A percentile compares a stretch with the other conserved stretches of the same genome.
phyloP scores from a whole-genome alignment of 2,113 vertebrate genomes.

The Vombatus ursinus region DNA sequence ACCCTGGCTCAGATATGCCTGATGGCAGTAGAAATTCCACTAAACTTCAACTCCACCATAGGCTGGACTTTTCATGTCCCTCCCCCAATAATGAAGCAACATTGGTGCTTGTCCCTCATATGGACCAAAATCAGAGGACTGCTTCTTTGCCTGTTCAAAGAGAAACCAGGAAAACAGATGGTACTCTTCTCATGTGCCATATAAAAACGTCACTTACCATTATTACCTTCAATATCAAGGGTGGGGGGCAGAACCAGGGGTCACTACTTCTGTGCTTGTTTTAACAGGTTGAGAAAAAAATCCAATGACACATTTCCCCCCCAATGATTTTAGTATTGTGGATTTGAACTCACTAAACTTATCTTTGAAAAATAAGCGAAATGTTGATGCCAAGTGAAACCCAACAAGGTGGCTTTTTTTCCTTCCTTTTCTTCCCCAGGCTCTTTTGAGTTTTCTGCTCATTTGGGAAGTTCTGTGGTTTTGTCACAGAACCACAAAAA shows the following conservation, averaged over 20 bases:
- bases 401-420: background rate
- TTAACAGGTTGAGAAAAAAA: background rate
- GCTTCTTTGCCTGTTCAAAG: background rate
- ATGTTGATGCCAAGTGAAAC: slow-evolving; percentile 52
- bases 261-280: background rate
- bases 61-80: background rate
- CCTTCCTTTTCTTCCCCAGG: slow-evolving; percentile 6
- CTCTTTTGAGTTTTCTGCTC: slow-evolving; percentile 54
- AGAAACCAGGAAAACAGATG: background rate
- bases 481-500: slow-evolving; percentile 65
- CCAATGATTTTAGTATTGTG: slow-evolving; percentile 7
- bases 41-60: background rate
- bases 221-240: background rate
- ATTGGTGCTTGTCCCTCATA: background rate
- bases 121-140: background rate
- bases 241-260: background rate
- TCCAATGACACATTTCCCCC: background rate
- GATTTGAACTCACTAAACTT: slow-evolving; percentile 41
- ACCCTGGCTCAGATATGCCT: background rate
- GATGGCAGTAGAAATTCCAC: background rate
- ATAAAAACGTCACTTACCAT: background rate
- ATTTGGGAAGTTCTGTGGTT: slow-evolving; percentile 70
- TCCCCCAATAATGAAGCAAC: background rate
- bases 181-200: background rate
- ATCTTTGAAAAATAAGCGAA: slow-evolving; percentile 51